Evolutionary conservation across 2,797 vertebrate species (phyloP).

Genomic region (Onychomys leucogaster): DNA sequence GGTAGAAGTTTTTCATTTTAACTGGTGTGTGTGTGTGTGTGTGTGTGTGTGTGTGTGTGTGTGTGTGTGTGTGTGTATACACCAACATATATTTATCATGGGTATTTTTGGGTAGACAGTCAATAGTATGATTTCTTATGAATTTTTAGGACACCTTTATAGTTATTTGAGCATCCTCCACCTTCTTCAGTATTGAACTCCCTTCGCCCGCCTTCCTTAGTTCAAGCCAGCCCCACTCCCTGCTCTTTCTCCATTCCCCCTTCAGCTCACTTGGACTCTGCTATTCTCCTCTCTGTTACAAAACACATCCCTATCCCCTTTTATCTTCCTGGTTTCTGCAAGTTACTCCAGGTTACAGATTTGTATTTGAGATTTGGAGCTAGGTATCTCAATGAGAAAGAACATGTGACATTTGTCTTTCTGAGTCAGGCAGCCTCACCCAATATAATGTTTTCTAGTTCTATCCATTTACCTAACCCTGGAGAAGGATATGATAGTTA

Average conservation of each 20-base stretch:
- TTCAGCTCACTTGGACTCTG: not conserved
- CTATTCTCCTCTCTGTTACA: not conserved
- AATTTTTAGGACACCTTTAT: not conserved
- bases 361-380: not conserved
- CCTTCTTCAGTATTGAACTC: not conserved
- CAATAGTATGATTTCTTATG: not conserved
- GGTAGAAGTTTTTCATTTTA: not conserved
- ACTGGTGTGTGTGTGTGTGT: too few species aligned
- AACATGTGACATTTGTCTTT: not conserved
- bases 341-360: not conserved
- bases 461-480: not conserved
- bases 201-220: not conserved
- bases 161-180: not conserved
- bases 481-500: not conserved
- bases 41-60: too few species aligned
- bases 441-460: not conserved
- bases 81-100: not conserved
- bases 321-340: not conserved
- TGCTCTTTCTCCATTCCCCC: not conserved
- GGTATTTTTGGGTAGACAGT: not conserved
- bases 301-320: not conserved
- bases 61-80: not conserved
- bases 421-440: not conserved
- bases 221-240: not conserved
- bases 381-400: not conserved